Conservation (phyloP, 2,797 vertebrate species). For the Pteronotus mesoamericanus region DNA sequence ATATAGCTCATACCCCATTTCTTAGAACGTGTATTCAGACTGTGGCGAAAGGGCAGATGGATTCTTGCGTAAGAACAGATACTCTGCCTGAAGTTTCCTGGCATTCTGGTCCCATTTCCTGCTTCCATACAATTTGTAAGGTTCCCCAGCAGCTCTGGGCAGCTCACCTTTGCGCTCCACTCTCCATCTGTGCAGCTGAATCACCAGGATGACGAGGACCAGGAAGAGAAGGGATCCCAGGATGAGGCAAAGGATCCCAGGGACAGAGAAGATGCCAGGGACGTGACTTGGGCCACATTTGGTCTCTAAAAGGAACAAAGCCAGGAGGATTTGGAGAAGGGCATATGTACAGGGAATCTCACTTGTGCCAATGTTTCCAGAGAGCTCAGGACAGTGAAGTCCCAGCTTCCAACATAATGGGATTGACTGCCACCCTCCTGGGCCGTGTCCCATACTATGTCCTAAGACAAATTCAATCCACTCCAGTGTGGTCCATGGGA, state of each 20-base stretch:
- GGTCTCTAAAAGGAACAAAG: neutral
- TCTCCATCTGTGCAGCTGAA: too few relatives aligned
- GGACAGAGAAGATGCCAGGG: neutral
- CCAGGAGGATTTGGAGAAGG: neutral
- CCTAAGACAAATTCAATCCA: neutral
- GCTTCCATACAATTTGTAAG: neutral
- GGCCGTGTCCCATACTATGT: too few relatives aligned
- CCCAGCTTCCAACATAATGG: neutral
- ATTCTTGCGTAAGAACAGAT: neutral
- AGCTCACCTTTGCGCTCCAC: neutral
- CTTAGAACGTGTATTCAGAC: too few relatives aligned
- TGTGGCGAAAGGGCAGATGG: neutral
- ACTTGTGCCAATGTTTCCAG: neutral
- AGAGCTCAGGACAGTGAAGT: neutral
- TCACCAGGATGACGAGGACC: neutral
- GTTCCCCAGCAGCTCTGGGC: fast-evolving
- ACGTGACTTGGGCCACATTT: neutral
- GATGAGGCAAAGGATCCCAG: neutral
- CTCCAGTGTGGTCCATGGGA: neutral
- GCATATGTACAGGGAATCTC: neutral
- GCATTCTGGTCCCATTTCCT: neutral
- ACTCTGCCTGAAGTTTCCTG: neutral
- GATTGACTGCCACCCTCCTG: neutral
- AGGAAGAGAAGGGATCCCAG: neutral
- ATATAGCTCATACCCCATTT: neutral